Conservation (phyloP, 2,113 vertebrate species). For the Heliornis fulica region DNA sequence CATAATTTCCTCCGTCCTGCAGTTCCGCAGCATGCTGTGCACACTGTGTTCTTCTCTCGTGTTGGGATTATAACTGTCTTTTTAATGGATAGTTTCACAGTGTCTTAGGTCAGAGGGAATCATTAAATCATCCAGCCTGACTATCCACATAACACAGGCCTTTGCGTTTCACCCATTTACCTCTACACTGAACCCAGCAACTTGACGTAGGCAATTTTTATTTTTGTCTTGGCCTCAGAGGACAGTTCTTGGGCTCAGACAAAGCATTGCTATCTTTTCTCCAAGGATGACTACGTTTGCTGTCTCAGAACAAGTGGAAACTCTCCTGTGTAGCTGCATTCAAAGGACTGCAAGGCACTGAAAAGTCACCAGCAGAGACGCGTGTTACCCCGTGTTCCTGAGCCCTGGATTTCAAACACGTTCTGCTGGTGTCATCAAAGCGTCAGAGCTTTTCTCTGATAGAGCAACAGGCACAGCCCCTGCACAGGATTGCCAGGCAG, state of each 20-base stretch:
- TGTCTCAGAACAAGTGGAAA: not conserved
- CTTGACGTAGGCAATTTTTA: not conserved
- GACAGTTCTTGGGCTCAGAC: not conserved
- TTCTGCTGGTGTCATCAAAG: not conserved
- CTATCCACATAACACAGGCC: not conserved
- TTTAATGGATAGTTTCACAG: not conserved
- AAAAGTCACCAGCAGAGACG: not conserved
- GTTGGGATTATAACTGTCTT: not conserved
- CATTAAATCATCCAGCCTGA: not conserved
- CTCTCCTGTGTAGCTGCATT: not conserved
- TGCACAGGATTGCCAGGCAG: fast-evolving
- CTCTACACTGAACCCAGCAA: not conserved
- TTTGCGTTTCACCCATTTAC: not conserved
- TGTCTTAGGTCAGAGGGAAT: not conserved
- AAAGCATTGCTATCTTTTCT: not conserved
- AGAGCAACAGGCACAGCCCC: not conserved
- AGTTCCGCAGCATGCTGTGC: not conserved
- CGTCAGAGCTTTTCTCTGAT: not conserved
- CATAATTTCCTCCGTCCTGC: not conserved
- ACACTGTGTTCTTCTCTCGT: fast-evolving
- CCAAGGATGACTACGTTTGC: not conserved
- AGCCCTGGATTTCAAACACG: not conserved
- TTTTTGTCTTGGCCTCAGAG: not conserved
- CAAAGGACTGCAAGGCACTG: not conserved
- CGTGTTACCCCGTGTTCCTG: not conserved